Conservation (phyloP, 2,888 invertebrate species). For the Tolmerus cingulatus region DNA sequence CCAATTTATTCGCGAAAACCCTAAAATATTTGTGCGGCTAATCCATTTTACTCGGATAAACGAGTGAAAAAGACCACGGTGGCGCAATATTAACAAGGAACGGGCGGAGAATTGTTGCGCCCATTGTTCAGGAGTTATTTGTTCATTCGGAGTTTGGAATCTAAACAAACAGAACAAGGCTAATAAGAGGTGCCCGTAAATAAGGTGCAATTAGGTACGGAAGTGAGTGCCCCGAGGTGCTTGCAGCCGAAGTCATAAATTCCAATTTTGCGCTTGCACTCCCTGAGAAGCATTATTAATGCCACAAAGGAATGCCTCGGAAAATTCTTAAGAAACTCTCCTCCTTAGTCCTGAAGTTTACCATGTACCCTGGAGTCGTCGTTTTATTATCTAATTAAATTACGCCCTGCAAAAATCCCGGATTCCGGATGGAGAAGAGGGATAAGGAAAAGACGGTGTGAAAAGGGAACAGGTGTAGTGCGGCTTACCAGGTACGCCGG, state of each 20-base stretch:
- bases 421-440: not conserved
- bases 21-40: not conserved
- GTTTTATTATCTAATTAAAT: not conserved
- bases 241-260: not conserved
- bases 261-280: slow-evolving; percentile 10
- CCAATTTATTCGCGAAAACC: not conserved
- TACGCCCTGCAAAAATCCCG: not conserved
- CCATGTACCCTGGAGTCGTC: not conserved
- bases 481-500: not conserved
- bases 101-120: not conserved
- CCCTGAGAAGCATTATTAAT: not conserved
- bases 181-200: not conserved
- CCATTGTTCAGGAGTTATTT: not conserved
- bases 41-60: not conserved
- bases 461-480: not conserved
- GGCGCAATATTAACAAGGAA: not conserved
- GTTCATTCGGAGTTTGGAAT: not conserved
- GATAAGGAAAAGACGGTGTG: not conserved
- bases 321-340: not conserved
- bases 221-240: not conserved
- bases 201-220: slow-evolving; percentile 10
- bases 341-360: not conserved
- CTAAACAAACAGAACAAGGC: not conserved
- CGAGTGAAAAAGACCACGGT: not conserved
- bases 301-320: not conserved